phyloP scores from a whole-genome alignment of 2,888 invertebrate genomes.

The Drosophila hawaiiensis region DNA sequence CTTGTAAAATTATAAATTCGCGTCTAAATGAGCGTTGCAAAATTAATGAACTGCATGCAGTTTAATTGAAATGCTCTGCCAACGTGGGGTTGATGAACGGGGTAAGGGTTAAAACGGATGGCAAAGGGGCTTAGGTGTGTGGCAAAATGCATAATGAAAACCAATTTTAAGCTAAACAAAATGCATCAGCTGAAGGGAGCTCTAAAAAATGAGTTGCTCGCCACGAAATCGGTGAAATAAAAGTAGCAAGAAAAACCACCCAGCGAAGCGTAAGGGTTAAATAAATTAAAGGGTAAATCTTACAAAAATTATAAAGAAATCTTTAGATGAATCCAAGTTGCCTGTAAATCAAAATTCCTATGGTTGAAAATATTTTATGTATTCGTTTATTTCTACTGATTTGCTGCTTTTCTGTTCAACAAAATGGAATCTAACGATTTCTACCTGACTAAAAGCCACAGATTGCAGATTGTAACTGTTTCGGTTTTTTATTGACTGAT shows the following conservation, averaged over 20 bases:
- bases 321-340: not conserved
- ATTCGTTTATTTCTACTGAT: not conserved
- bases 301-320: not conserved
- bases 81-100: constrained; percentile 6
- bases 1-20: constrained; percentile 76
- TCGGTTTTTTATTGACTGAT: constrained; percentile 1
- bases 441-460: not conserved
- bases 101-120: not conserved
- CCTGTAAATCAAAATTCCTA: not conserved
- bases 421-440: not conserved
- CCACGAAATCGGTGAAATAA: not conserved
- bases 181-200: constrained; percentile 8
- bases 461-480: not conserved
- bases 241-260: not conserved
- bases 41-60: constrained; percentile 80
- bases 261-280: not conserved
- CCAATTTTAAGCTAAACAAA: constrained; percentile 34
- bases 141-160: constrained; percentile 36
- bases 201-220: not conserved
- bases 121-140: not conserved
- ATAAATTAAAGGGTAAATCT: not conserved
- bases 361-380: not conserved
- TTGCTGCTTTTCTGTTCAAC: not conserved
- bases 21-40: constrained; percentile 80
- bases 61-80: constrained; percentile 77